Base-by-base conservation (phyloP, 1,140 invertebrate genomes). In the Sycophila sp. region DNA sequence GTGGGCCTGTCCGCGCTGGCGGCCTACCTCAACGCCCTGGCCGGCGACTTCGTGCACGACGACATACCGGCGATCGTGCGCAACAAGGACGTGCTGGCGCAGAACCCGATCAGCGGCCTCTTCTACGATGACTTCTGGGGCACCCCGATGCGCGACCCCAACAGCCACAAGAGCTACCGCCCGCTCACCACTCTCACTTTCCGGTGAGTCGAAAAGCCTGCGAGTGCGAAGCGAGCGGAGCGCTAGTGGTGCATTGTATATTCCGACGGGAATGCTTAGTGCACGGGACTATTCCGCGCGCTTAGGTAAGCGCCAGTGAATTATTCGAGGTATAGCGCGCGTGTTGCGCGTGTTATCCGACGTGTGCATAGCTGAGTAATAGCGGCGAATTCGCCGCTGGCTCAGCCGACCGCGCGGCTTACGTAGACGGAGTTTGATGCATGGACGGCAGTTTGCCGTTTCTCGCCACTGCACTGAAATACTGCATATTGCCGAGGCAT, bases 111-210 rank as follows among this genome's bases (percentile, higher is more conserved):
- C 58, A 79, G 81, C 38, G 88, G 90, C 62, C 85, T 96, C 22
- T 91, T 96, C 74, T 87, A 88, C 71, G 94, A 97, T 84, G 95
- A 97, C 82, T 97, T 96, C 80, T 97, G 95, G 95, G 95, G 95
- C 11, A 96, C 93, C 28, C 93, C 94, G 5, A 95, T 97, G 93
- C 88, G 90, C 13, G 93, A 95, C 82, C 86, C 91, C 28, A 89
- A 87, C 76, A 95, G 93, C 78, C 94, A 96, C 83, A 95, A 95
- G 85, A 94, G 93, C 24, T 95, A 94, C 81, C 87, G 94, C 69
- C 94, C 94, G 15, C 85, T 96, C 38, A 96, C 94, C 4, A 92
- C 92, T 36, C 86, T 95, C 56, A 93, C 93, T 49, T 95, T 94
- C 85, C 90, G 93, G 94, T 96, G 84, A 90, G 90, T 55, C 19